phyloP scores from a whole-genome alignment of 2,113 vertebrate genomes.

The Mesitornis unicolor region DNA sequence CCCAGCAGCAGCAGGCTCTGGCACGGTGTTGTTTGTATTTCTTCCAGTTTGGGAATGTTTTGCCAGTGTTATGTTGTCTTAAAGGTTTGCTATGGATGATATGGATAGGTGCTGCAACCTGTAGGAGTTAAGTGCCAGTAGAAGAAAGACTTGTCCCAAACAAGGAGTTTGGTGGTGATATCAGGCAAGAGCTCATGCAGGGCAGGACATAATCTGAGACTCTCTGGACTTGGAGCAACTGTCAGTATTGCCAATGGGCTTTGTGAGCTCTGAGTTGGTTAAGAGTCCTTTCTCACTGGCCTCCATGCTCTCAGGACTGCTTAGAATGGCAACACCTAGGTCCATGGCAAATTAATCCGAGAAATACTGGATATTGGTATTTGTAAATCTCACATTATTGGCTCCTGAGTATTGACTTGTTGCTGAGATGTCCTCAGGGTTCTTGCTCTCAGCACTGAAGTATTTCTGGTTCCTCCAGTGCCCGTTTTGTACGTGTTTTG shows the following conservation, averaged over 20 bases:
- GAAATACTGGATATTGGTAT: neutral
- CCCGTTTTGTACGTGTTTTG: neutral
- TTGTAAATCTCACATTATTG: neutral
- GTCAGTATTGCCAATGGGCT: neutral
- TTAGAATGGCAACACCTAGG: neutral
- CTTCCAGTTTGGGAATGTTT: neutral
- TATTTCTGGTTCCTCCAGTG: neutral
- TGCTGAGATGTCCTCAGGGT: neutral
- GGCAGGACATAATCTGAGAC: neutral
- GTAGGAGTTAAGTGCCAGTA: neutral
- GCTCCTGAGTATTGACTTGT: neutral
- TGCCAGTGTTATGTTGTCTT: neutral
- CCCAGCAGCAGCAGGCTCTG: too few relatives aligned
- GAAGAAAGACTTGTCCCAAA: neutral
- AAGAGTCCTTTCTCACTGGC: neutral
- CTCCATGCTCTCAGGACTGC: neutral
- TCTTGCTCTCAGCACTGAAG: neutral
- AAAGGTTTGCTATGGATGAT: neutral
- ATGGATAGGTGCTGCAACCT: neutral
- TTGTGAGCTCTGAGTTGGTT: neutral
- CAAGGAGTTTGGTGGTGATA: neutral
- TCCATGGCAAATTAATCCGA: neutral
- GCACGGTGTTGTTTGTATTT: neutral
- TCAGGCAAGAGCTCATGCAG: fast-evolving
- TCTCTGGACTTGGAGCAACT: neutral